Percentiles rank a stretch among this genome's conserved stretches.
Conservation (phyloP, 2,113 vertebrate genomes). For the Sigmodon hispidus region DNA sequence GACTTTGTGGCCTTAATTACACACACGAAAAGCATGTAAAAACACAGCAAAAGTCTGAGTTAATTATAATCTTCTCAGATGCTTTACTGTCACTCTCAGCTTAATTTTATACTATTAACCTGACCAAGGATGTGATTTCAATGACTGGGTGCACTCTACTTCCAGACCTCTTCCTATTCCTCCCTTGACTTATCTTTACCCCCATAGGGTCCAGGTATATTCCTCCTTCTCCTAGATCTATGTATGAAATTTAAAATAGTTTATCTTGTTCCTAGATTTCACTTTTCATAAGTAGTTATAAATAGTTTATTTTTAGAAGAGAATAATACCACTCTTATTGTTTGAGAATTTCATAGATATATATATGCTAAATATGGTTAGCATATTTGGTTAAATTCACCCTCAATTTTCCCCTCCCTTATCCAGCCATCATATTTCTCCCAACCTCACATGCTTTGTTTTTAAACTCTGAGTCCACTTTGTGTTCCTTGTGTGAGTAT, state of each 20-base stretch:
- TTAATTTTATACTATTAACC: background rate
- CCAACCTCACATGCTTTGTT: background rate
- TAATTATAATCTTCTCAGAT: background rate
- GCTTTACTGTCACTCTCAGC: background rate
- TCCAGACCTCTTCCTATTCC: background rate
- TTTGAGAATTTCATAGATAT: background rate
- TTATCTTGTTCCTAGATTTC: background rate
- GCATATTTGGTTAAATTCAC: background rate
- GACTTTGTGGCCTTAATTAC: constrained; percentile 33
- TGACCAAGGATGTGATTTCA: background rate
- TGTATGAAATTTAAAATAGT: constrained; percentile 25
- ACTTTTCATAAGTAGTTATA: background rate
- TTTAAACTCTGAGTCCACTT: background rate
- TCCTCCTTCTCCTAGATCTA: background rate
- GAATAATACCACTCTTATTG: background rate
- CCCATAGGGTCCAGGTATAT: background rate
- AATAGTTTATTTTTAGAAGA: background rate
- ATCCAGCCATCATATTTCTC: background rate
- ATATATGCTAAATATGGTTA: no score
- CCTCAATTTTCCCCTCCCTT: background rate
- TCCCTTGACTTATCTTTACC: background rate
- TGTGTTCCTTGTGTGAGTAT: background rate
- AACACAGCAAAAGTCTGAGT: background rate
- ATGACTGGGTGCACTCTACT: background rate
- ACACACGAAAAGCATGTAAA: background rate